A percentile compares a stretch with the other conserved stretches of the same genome.
phyloP scores from a whole-genome alignment of 2,113 vertebrate genomes.

The Fukomys damarensis region DNA sequence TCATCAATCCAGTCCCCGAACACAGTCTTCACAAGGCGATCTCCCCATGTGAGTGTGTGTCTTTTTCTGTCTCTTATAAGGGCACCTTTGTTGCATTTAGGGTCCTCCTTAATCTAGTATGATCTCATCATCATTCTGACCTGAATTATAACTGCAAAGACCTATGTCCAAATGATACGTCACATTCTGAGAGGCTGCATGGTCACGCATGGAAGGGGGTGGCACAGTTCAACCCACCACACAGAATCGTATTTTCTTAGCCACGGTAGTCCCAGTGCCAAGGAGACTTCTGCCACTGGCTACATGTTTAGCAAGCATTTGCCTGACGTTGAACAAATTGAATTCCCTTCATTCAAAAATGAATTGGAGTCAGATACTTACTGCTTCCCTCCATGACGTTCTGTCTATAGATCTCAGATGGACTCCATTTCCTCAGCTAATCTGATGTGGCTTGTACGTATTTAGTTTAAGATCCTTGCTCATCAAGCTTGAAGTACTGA shows the following conservation, averaged over 20 bases:
- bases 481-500: background rate
- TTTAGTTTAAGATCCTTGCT: background rate
- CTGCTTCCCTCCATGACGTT: background rate
- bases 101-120: background rate
- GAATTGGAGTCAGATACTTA: background rate
- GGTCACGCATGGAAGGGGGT: background rate
- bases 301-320: background rate
- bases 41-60: background rate
- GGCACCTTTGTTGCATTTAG: background rate
- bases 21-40: background rate
- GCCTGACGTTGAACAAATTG: background rate
- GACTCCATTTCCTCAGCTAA: background rate
- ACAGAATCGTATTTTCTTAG: slow-evolving; percentile 4
- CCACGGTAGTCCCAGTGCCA: background rate
- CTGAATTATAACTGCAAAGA: background rate
- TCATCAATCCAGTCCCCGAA: background rate
- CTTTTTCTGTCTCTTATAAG: background rate
- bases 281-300: background rate
- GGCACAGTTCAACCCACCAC: background rate
- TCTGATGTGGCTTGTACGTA: background rate
- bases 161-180: background rate
- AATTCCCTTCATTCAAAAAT: background rate
- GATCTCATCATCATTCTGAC: background rate
- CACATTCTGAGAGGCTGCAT: background rate
- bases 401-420: background rate